phyloP scores from a whole-genome alignment of 2,797 vertebrate genomes.

The Natrix natrix region DNA sequence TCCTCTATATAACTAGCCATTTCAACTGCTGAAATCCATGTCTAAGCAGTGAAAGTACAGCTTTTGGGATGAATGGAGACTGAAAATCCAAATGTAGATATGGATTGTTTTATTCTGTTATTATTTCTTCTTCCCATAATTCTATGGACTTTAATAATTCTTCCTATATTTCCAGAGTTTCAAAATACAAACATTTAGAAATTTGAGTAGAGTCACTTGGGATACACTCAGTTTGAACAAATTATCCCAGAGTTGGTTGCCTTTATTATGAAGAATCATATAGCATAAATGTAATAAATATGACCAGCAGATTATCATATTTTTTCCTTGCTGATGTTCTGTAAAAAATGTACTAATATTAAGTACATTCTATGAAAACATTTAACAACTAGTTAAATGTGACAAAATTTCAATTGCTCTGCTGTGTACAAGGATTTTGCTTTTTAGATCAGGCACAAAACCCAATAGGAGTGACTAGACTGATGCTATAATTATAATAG shows the following conservation, averaged over 20 bases:
- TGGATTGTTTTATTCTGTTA: neutral
- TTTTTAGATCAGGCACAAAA: conserved; percentile 9
- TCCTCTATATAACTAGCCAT: neutral
- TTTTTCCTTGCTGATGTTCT: neutral
- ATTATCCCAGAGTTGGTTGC: neutral
- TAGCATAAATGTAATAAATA: neutral
- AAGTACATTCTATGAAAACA: neutral
- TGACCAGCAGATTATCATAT: neutral
- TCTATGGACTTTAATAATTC: neutral
- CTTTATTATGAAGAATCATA: neutral
- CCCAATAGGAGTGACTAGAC: neutral
- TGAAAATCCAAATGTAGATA: neutral
- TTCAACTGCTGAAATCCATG: neutral
- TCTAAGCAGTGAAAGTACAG: neutral
- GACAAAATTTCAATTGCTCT: neutral
- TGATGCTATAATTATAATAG: conserved; percentile 20
- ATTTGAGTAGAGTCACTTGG: neutral
- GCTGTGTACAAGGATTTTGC: neutral
- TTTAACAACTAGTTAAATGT: neutral
- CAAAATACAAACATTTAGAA: neutral
- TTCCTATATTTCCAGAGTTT: neutral
- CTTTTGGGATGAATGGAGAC: neutral
- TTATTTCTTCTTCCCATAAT: neutral
- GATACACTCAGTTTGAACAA: neutral
- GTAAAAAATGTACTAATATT: neutral